Percentiles rank a stretch among this genome's conserved stretches.
phyloP scores from a whole-genome alignment of 2,113 vertebrate genomes.

The Phodopus roborovskii region DNA sequence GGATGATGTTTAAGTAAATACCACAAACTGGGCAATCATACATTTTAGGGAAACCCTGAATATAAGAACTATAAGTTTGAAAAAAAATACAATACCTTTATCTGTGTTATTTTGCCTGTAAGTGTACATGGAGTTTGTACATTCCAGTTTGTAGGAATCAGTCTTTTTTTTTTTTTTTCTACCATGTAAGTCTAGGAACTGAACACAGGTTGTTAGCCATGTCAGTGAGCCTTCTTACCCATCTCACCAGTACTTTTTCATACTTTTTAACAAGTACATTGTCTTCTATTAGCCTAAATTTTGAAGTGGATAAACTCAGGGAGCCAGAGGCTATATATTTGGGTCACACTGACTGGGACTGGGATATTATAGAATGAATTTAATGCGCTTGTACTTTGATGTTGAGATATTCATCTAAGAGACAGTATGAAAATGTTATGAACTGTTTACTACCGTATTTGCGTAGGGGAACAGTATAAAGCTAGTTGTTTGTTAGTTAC shows the following conservation, averaged over 20 bases:
- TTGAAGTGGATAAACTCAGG: background rate
- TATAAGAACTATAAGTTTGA: background rate
- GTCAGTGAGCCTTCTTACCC: background rate
- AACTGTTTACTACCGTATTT: background rate
- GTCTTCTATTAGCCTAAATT: background rate
- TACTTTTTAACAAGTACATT: background rate
- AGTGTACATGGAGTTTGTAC: background rate
- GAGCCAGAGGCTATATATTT: background rate
- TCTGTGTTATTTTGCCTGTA: background rate
- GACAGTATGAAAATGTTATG: background rate
- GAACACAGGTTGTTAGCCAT: too few species aligned
- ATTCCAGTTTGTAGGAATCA: background rate
- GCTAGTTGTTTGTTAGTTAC: background rate
- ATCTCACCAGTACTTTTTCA: background rate
- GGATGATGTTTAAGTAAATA: background rate
- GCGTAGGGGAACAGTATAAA: background rate
- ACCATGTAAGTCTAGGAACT: too few species aligned
- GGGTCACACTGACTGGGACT: too few species aligned
- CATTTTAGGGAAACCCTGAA: background rate
- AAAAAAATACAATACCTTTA: background rate
- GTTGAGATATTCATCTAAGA: background rate
- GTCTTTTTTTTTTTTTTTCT: background rate
- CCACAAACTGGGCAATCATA: background rate
- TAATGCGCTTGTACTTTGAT: background rate
- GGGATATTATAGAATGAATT: too few species aligned